These are phyloP conservation scores for Tychaedon coryphoeus DNA, from an alignment of 2,113 vertebrate genomes.

Conservation along the genomic window DNA sequence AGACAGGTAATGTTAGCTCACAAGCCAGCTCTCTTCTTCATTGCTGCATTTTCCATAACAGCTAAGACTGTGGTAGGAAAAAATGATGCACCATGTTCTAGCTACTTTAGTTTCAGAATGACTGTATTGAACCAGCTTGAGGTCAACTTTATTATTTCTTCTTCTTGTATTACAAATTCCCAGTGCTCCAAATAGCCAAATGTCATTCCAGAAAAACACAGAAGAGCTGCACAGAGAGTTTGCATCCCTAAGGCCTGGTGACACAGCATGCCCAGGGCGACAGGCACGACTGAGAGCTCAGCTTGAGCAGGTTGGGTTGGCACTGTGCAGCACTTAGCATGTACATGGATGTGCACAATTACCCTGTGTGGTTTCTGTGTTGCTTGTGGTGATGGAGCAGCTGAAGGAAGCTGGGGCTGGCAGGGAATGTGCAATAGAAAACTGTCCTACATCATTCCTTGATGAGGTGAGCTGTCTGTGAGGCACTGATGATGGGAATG, in stretches of 20 bases:
- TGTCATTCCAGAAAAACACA: not conserved
- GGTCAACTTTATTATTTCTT: not conserved
- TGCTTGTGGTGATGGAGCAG: not conserved
- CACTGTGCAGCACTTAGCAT: not conserved
- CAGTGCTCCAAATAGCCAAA: not conserved
- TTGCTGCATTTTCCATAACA: not conserved
- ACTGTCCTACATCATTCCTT: not conserved
- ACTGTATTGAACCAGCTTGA: not conserved
- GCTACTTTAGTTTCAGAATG: slow-evolving; percentile 9
- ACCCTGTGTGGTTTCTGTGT: not conserved
- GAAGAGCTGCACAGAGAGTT: not conserved
- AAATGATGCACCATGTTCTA: not conserved
- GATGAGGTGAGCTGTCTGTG: not conserved
- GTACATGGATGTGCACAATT: not conserved
- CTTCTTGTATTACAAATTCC: not conserved
- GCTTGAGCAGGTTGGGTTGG: not conserved
- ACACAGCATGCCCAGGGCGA: fast-evolving
- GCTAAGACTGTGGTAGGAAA: slow-evolving; percentile 27
- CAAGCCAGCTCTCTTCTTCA: not conserved
- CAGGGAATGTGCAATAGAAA: not conserved
- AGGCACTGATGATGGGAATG: not conserved
- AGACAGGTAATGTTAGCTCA: not conserved
- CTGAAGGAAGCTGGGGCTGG: not conserved
- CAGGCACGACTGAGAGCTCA: fast-evolving
- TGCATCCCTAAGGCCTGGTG: not conserved